phyloP scores from a whole-genome alignment of 2,888 invertebrate genomes.

The Drosophila subsilvestris region DNA sequence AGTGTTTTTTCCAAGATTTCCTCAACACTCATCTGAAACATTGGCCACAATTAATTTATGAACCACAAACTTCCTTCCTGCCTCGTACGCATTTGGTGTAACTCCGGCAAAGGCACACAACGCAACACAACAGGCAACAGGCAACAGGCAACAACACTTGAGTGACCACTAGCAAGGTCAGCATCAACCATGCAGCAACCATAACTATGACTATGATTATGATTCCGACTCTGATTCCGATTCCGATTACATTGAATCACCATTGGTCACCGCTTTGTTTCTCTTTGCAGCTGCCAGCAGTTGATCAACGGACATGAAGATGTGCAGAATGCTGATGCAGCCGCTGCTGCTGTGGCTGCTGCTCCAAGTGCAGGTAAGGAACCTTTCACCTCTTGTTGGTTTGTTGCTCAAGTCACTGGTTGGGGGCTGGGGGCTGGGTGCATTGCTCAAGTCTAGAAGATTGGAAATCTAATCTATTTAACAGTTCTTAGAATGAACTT shows the following conservation, averaged over 20 bases:
- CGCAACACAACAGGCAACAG: background rate
- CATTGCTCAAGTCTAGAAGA: constrained; percentile 51
- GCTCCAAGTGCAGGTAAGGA: constrained; percentile 51
- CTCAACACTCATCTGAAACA: constrained; percentile 44
- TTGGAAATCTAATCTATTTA: constrained; percentile 75
- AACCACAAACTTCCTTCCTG: constrained; percentile 78
- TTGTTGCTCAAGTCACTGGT: constrained; percentile 16
- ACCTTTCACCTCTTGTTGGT: constrained; percentile 64
- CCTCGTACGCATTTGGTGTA: constrained; percentile 58
- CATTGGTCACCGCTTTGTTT: constrained; percentile 38
- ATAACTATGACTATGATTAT: constrained; percentile 52
- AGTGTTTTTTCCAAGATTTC: constrained; percentile 29
- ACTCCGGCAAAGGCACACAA: constrained; percentile 46
- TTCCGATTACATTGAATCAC: constrained; percentile 47
- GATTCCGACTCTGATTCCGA: constrained; percentile 44
- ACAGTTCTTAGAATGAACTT: constrained; percentile 69
- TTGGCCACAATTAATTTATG: constrained; percentile 76
- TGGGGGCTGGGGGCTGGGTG: too few relatives aligned
- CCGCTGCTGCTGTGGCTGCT: constrained; percentile 32
- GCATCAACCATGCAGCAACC: constrained; percentile 36
- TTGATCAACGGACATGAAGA: constrained; percentile 57
- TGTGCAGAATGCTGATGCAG: constrained; percentile 47
- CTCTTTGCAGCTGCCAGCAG: constrained; percentile 59
- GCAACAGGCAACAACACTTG: constrained; percentile 52
- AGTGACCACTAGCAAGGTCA: constrained; percentile 74